Percentiles rank a stretch among this genome's conserved stretches.
phyloP scores from a whole-genome alignment of 2,113 vertebrate genomes.

The Gymnocephalus cernua region DNA sequence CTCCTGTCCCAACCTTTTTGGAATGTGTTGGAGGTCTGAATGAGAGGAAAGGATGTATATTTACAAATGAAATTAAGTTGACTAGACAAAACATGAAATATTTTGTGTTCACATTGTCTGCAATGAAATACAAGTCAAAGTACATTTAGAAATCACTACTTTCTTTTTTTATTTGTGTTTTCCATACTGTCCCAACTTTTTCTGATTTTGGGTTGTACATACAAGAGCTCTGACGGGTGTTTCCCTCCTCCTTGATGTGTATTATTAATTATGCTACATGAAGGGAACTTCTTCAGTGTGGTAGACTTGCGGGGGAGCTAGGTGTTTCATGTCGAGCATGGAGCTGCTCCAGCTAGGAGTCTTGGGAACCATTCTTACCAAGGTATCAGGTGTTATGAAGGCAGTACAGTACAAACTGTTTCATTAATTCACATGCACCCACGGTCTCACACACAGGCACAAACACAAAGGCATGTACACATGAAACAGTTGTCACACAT shows the following conservation, averaged over 20 bases:
- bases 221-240: not conserved
- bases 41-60: no score
- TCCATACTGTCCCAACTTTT: no score
- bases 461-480: constrained; percentile 10
- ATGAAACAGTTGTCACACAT: constrained; percentile 8
- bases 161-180: no score
- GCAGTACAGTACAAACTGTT: constrained; percentile 16
- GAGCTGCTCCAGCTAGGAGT: constrained; percentile 40
- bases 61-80: no score
- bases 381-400: constrained; percentile 46
- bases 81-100: no score
- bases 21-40: no score
- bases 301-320: constrained; percentile 29
- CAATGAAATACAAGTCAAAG: no score
- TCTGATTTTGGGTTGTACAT: no score
- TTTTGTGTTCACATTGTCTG: no score
- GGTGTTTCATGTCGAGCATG: constrained; percentile 51
- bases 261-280: constrained; percentile 73
- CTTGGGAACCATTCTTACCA: constrained; percentile 35
- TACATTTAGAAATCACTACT: no score
- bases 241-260: constrained; percentile 29
- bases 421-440: constrained; percentile 57
- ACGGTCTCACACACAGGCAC: constrained; percentile 19
- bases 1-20: no score
- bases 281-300: constrained; percentile 46